Conservation (phyloP, 2,888 invertebrate genomes). For the Callimorpha dominula region DNA sequence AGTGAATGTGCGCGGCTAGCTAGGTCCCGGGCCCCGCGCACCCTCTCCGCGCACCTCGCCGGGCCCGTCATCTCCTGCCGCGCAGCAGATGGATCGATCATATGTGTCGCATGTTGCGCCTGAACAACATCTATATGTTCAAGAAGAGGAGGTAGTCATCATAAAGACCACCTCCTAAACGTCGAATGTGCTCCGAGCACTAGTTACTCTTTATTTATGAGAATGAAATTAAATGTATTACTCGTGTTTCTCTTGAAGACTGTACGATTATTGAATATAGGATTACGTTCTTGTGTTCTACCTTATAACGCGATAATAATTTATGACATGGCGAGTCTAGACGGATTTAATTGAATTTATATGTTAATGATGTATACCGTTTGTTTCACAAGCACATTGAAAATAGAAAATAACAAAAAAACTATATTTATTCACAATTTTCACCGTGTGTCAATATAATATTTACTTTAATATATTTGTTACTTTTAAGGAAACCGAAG, state of each 20-base stretch:
- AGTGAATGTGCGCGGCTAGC: conserved; percentile 85
- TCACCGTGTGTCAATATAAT: conserved; percentile 61
- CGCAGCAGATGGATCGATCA: conserved; percentile 76
- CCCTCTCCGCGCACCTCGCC: conserved; percentile 72
- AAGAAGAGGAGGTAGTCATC: conserved; percentile 79
- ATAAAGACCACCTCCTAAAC: conserved; percentile 70
- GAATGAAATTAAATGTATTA: conserved; percentile 31
- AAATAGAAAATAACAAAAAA: conserved; percentile 69
- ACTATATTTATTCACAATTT: conserved; percentile 60
- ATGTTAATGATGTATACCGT: conserved; percentile 47
- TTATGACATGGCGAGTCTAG: conserved; percentile 76
- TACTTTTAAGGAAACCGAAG: conserved; percentile 72
- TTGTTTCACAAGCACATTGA: conserved; percentile 70
- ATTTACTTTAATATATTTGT: conserved; percentile 41
- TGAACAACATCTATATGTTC: conserved; percentile 75
- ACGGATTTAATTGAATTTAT: conserved; percentile 62
- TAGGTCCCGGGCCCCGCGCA: conserved; percentile 78
- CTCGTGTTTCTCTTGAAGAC: conserved; percentile 51
- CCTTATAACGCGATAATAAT: conserved; percentile 48
- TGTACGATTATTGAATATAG: conserved; percentile 51
- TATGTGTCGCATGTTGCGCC: conserved; percentile 72
- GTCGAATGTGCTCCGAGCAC: conserved; percentile 24
- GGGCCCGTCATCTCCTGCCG: conserved; percentile 73
- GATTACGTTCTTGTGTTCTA: conserved; percentile 23
- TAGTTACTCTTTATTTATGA: conserved; percentile 38